Base-by-base conservation (phyloP, 2,797 vertebrate genomes). In the Siniperca obscura region DNA sequence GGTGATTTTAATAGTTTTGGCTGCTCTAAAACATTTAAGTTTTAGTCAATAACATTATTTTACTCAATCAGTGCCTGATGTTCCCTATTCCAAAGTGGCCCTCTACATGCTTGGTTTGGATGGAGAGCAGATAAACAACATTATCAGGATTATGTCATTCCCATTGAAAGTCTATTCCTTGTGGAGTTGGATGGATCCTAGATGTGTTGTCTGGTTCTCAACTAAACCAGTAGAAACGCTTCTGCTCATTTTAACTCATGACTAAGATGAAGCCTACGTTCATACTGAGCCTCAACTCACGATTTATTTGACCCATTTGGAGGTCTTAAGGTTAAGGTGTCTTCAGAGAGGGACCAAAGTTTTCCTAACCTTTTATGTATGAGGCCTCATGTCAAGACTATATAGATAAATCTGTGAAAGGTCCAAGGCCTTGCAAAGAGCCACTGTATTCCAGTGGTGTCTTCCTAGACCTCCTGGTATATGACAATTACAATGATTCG, bases 71-170 rank as follows among this genome's bases (percentile, higher is more conserved):
- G 44, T 5, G 14, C 61, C 42, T 53, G 73, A 69, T 61, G 86
- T 83, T 92, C 85, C 86, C 85, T 70, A 22, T 89, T 93, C 81
- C 30, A 89, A 90, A 92, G 90, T 86, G 60, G 70, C 48, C n/a
- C 30, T 82, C 48, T 71, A 36, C 55, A 44, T 74, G 65, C 53
- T 82, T 82, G 75, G 67, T 87, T 81, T 86, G 67, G 44, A 72
- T 86, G 65, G 75, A 74, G 72, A 85, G 56, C 80, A 87, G 81
- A 90, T 69, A 42, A 74, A 36, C 67, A 78, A 60, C 90, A 91
- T 84, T 16, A 78, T 76, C 76, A 79, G 74, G 64, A 85, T 66
- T 36, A 53, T 70, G 62, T 74, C 55, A 17, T 67, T 80, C 74
- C 55, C 16, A 71, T 22, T 80, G 81, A 66, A 83, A 59, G 44